Evolutionary conservation across 2,113 vertebrate genomes (phyloP).

Genomic region (Buteo buteo): DNA sequence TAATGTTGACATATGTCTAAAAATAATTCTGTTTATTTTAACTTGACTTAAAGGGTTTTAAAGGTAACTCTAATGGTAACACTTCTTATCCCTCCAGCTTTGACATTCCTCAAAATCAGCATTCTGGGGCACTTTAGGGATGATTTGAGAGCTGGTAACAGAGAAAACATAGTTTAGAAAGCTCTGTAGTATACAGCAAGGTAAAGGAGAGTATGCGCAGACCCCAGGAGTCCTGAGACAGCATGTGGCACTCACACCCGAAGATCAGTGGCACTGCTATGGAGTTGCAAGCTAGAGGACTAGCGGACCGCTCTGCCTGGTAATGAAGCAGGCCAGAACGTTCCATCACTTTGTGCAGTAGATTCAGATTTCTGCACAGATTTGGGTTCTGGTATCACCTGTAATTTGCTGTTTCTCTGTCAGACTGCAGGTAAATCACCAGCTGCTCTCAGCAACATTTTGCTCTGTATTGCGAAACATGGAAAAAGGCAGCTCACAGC

Average conservation of each 20-base stretch:
- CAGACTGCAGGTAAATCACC: not conserved
- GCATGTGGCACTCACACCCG: not conserved
- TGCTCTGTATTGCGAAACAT: not conserved
- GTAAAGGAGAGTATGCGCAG: not conserved
- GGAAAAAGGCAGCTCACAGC: not conserved
- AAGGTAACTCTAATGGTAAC: not conserved
- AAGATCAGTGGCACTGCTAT: not conserved
- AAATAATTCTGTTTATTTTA: not conserved
- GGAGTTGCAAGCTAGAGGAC: not conserved
- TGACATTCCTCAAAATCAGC: not conserved
- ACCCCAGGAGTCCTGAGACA: not conserved
- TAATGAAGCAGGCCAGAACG: not conserved
- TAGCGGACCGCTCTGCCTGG: not conserved
- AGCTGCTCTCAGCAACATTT: not conserved
- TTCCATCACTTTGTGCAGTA: not conserved
- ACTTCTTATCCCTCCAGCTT: not conserved
- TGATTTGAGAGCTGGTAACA: not conserved
- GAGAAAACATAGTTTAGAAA: not conserved
- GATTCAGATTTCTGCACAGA: not conserved
- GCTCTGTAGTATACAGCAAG: not conserved
- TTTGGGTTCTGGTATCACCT: not conserved
- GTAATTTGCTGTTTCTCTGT: not conserved
- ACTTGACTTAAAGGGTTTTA: not conserved
- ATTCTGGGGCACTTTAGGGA: not conserved
- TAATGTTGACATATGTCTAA: not conserved